phyloP scores from a whole-genome alignment of 2,797 vertebrate genomes.

The Arrhamphus sclerolepis region DNA sequence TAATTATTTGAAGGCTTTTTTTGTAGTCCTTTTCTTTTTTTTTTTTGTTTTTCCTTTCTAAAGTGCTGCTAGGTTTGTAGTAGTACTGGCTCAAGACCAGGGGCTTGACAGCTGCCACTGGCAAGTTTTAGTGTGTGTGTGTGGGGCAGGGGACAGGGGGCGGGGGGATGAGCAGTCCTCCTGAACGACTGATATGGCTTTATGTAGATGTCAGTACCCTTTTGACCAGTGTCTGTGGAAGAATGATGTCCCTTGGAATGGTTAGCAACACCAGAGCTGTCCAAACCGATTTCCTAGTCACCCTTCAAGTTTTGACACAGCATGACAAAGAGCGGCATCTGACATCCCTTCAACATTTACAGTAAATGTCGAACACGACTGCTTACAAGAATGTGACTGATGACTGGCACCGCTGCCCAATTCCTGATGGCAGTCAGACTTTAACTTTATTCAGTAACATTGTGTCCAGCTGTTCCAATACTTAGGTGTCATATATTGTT shows the following conservation, averaged over 20 bases:
- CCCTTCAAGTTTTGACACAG: slow-evolving; percentile 59
- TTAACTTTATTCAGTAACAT: slow-evolving; percentile 28
- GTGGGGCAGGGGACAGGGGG: too few relatives aligned
- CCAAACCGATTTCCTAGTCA: slow-evolving; percentile 68
- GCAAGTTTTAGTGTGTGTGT: slow-evolving; percentile 37
- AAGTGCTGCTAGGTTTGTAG: slow-evolving; percentile 3
- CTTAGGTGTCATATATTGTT: slow-evolving; percentile 17
- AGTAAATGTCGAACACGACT: slow-evolving; percentile 57
- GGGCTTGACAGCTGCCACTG: slow-evolving; percentile 17
- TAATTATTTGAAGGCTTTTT: neutral
- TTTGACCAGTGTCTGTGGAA: slow-evolving; percentile 44
- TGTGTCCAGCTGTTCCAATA: slow-evolving; percentile 19
- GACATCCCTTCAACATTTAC: slow-evolving; percentile 65
- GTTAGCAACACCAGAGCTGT: slow-evolving; percentile 74
- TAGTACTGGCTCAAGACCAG: slow-evolving; percentile 19
- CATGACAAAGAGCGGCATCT: slow-evolving; percentile 60
- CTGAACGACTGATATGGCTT: slow-evolving; percentile 42
- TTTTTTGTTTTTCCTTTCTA: neutral
- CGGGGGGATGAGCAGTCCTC: slow-evolving; percentile 52
- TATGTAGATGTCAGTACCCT: slow-evolving; percentile 52
- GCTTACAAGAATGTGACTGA: slow-evolving; percentile 41
- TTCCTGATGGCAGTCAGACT: slow-evolving; percentile 19
- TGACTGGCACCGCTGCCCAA: slow-evolving; percentile 23
- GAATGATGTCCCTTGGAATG: slow-evolving; percentile 65
- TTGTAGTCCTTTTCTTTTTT: neutral